A percentile compares a stretch with the other conserved stretches of the same genome.
Conservation (phyloP, 2,113 vertebrate species). For the Sinocyclocheilus grahami region DNA sequence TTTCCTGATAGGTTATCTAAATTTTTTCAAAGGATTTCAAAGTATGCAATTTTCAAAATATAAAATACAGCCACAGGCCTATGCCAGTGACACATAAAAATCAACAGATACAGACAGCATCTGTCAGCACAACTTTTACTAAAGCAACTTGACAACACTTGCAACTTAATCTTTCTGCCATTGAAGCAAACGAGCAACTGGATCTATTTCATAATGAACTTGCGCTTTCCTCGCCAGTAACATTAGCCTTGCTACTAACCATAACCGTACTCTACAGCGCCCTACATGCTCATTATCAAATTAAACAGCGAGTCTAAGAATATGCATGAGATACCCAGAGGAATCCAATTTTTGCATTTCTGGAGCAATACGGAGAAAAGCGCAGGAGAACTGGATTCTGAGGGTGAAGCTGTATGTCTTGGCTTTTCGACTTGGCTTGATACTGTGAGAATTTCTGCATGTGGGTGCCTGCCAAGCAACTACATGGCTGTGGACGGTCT, state of each 20-base stretch:
- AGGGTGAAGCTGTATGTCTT: conserved; percentile 18
- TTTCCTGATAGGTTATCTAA: not conserved
- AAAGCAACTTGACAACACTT: conserved; percentile 58
- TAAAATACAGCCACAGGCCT: not conserved
- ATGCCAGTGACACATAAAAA: not conserved
- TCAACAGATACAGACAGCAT: conserved; percentile 50
- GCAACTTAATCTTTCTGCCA: conserved; percentile 67
- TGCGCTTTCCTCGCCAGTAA: conserved; percentile 69
- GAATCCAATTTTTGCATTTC: conserved; percentile 14
- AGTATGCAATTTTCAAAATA: not conserved
- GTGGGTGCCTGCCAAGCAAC: conserved; percentile 27
- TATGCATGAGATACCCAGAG: conserved; percentile 47
- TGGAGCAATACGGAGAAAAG: not conserved
- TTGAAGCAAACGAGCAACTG: conserved; percentile 68
- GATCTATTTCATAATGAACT: conserved; percentile 69
- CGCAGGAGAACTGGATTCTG: not conserved
- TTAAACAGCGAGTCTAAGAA: conserved; percentile 66
- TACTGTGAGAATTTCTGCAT: conserved; percentile 10
- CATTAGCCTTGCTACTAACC: conserved; percentile 65
- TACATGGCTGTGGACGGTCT: conserved; percentile 8
- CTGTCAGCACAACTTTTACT: conserved; percentile 61
- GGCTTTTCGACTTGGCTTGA: conserved; percentile 7
- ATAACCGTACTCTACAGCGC: conserved; percentile 64
- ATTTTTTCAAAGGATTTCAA: not conserved
- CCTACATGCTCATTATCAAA: conserved; percentile 72